Evolutionary conservation across 1,140 invertebrate genomes (phyloP).

Genomic region (Trissolcus basalis): DNA sequence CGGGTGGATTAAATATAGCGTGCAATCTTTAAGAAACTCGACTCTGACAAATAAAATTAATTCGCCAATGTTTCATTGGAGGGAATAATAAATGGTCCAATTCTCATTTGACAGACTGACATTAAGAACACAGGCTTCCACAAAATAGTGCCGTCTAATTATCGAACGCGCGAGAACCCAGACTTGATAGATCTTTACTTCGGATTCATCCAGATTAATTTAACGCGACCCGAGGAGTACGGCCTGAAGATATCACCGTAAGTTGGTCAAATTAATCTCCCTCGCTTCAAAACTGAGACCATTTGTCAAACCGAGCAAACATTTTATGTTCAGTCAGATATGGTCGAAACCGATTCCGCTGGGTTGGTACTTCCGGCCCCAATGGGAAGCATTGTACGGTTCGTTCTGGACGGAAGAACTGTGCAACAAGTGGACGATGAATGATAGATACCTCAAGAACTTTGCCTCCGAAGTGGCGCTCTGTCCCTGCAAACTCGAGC

Average conservation of each 20-base stretch:
- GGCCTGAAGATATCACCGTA: slow-evolving; percentile 86
- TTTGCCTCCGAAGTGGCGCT: slow-evolving; percentile 90
- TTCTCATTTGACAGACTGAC: slow-evolving; percentile 36
- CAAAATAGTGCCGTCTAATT: slow-evolving; percentile 82
- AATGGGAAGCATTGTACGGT: slow-evolving; percentile 89
- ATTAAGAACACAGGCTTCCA: slow-evolving; percentile 81
- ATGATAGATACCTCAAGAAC: slow-evolving; percentile 90
- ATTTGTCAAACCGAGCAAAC: slow-evolving; percentile 2
- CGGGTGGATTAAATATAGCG: not conserved
- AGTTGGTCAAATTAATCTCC: slow-evolving; percentile 71
- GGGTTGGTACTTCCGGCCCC: slow-evolving; percentile 92
- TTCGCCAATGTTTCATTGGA: slow-evolving; percentile 6
- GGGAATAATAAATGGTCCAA: slow-evolving; percentile 28
- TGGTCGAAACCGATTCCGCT: slow-evolving; percentile 95
- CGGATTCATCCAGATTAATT: slow-evolving; percentile 93
- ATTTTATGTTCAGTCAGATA: slow-evolving; percentile 28
- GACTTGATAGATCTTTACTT: slow-evolving; percentile 85
- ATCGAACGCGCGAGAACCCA: slow-evolving; percentile 81
- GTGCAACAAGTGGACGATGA: slow-evolving; percentile 92
- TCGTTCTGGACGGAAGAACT: slow-evolving; percentile 86
- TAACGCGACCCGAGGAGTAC: slow-evolving; percentile 86
- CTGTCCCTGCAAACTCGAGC: slow-evolving; percentile 94
- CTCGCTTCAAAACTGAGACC: not conserved
- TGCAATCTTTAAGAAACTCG: slow-evolving; percentile 3
- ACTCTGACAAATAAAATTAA: not conserved